Conservation (phyloP, 1,140 invertebrate genomes). For the Zophobas atratus region DNA sequence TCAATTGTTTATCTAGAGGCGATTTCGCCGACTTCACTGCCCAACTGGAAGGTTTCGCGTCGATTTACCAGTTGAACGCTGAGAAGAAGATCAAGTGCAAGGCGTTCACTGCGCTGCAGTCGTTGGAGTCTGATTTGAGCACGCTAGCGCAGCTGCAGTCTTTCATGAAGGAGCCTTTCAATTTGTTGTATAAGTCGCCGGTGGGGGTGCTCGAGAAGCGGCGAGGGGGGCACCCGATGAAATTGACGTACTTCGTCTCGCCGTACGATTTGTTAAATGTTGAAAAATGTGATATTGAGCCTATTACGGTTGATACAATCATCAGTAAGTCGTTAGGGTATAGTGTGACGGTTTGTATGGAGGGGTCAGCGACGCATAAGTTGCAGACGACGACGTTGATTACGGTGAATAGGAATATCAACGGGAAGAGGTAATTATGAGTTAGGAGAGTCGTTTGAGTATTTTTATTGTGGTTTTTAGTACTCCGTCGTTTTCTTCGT, state of each 20-base stretch:
- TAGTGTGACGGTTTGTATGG: conserved; percentile 91
- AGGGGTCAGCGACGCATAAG: conserved; percentile 90
- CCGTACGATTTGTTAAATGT: conserved; percentile 92
- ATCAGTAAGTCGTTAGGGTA: conserved; percentile 83
- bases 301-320: conserved; percentile 82
- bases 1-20: conserved; percentile 82
- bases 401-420: conserved; percentile 79
- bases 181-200: conserved; percentile 90
- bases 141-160: conserved; percentile 83
- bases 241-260: conserved; percentile 95
- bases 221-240: conserved; percentile 90
- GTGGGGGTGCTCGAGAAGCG: conserved; percentile 87
- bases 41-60: conserved; percentile 89
- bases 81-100: conserved; percentile 96
- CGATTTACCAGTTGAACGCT: conserved; percentile 94
- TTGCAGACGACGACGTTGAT: conserved; percentile 88
- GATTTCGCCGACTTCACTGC: conserved; percentile 95
- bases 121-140: conserved; percentile 92
- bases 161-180: conserved; percentile 88
- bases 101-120: conserved; percentile 92
- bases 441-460: conserved; percentile 4
- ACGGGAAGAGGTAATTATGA: conserved; percentile 81
- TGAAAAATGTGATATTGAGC: conserved; percentile 80
- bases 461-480: conserved; percentile 65
- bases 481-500: conserved; percentile 83